Evolutionary conservation across 2,888 invertebrate species (phyloP).

Genomic region (Drosophila rubida): DNA sequence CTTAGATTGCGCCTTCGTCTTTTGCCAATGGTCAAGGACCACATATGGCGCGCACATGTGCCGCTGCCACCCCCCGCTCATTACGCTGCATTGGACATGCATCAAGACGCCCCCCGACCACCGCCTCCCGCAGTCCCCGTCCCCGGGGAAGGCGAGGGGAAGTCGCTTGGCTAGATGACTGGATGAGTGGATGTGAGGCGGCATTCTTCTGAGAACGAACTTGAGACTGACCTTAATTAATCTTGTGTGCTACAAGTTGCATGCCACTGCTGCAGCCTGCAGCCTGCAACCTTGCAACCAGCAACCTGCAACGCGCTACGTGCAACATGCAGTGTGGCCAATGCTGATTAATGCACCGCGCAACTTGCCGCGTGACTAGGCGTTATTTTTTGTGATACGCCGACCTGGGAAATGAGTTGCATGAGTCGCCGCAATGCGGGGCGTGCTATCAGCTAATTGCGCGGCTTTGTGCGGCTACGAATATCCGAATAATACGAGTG

Average conservation of each 20-base stretch:
- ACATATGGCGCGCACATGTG: conserved; percentile 71
- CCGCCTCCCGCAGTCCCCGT: conserved; percentile 45
- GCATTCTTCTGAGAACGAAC: conserved; percentile 63
- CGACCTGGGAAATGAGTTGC: conserved; percentile 70
- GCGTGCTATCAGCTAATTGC: conserved; percentile 66
- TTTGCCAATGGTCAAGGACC: conserved; percentile 59
- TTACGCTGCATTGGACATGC: conserved; percentile 82
- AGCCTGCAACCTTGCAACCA: conserved; percentile 28
- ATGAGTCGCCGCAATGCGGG: conserved; percentile 39
- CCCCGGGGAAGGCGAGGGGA: not conserved
- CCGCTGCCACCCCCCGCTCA: conserved; percentile 73
- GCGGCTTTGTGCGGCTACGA: conserved; percentile 47
- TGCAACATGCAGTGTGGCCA: conserved; percentile 57
- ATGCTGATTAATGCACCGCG: conserved; percentile 70
- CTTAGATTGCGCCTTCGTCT: conserved; percentile 41
- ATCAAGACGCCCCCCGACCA: conserved; percentile 65
- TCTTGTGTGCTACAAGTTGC: conserved; percentile 53
- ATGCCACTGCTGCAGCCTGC: conserved; percentile 23
- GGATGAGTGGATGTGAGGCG: conserved; percentile 45
- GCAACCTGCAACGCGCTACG: conserved; percentile 20
- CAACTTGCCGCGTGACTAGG: conserved; percentile 70
- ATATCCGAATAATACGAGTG: too few species aligned
- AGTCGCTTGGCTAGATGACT: conserved; percentile 47
- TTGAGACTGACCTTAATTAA: conserved; percentile 75
- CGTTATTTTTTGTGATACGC: conserved; percentile 35